phyloP scores from a whole-genome alignment of 1,140 invertebrate species.

The Leptinotarsa texana region DNA sequence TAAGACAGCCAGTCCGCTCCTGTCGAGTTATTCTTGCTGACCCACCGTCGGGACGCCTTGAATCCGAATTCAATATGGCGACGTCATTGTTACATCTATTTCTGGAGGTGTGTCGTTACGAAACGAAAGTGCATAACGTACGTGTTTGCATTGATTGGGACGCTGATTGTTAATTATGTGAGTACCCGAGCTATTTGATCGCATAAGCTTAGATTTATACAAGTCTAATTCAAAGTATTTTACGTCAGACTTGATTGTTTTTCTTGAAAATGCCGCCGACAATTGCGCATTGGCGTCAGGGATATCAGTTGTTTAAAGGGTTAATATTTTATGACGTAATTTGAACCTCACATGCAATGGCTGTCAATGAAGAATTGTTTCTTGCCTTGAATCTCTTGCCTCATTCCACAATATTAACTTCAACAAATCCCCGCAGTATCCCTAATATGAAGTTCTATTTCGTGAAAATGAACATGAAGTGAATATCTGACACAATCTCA shows the following conservation, averaged over 20 bases:
- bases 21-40: background rate
- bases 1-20: background rate
- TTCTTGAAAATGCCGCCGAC: background rate
- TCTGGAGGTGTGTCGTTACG: conserved; percentile 38
- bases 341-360: background rate
- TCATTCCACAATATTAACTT: background rate
- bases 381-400: background rate
- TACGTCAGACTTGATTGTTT: background rate
- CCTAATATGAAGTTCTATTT: background rate
- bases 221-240: too few relatives aligned
- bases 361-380: background rate
- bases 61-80: conserved; percentile 31
- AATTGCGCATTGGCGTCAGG: background rate
- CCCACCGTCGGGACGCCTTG: background rate
- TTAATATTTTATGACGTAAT: background rate
- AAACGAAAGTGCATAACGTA: conserved; percentile 16
- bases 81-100: conserved; percentile 33
- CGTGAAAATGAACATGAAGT: background rate
- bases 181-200: too few relatives aligned
- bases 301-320: background rate
- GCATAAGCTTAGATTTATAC: too few relatives aligned
- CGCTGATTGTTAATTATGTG: too few relatives aligned
- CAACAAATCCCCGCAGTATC: background rate
- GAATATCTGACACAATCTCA: background rate
- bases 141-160: too few relatives aligned